Evolutionary conservation across 2,113 vertebrate species (phyloP), one percentile per base, ranked within the genome.

Genomic region (Macquaria australasica): DNA sequence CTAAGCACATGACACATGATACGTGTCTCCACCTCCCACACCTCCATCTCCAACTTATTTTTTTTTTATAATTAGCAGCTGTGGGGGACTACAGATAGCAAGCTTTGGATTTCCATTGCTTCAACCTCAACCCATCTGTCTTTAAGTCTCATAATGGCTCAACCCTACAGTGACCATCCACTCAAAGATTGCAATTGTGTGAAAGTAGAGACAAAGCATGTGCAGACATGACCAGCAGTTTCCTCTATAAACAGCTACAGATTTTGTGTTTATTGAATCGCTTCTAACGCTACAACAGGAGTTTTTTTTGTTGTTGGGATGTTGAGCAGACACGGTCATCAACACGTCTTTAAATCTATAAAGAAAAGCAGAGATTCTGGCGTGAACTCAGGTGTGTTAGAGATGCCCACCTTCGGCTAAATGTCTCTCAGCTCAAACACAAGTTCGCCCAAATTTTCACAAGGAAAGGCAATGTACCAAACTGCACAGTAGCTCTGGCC

Each of bases 1-100:
- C 87, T 82, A 86, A 85, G 70, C 77, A 83, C 81, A 89, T 87
- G 87, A 92, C 77, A 82, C 89, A 82, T 37, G 79, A 90, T 78
- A 60, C 45, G 43, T 53, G 70, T 75, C 82, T 84, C 55, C 59
- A 34, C 66, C 60, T 71, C 81, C 82, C 51, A 80, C 45, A 69
- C 53, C 66, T 81, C 81, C 37, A 45, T 3, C 69, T 41, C 41
- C 43, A 48, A 67, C 34, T 34, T 3, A 83, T 4, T 0, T 60
- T 53, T 48, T 68, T 48, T 81, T 59, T 55, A 89, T 72, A 83
- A 67, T 86, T 53, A 79, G 55, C 83, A 82, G 81, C 80, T 82
- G 73, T 25, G 16, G 31, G 51, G 31, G 20, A 75, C 9, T 8
- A 7, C 3, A 50, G 28, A 64, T 31, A 71, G 4, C 11, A 15